These are phyloP conservation scores for Actinia tenebrosa DNA, from an alignment of 64 coral and sea anemone genomes.

Conservation along the genomic window DNA sequence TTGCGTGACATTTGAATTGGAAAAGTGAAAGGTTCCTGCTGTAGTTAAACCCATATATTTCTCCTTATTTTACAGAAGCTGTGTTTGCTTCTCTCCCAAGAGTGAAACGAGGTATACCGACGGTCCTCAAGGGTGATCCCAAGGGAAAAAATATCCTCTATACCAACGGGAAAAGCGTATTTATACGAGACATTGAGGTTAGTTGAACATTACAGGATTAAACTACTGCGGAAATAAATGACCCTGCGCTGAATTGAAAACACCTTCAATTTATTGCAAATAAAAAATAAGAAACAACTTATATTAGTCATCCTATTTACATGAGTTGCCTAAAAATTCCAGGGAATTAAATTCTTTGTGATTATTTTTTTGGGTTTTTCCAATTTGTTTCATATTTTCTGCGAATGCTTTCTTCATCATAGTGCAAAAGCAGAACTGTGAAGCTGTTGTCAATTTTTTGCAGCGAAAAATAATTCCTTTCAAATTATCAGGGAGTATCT, in stretches of 20 bases:
- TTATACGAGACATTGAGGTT: slow-evolving; percentile 92
- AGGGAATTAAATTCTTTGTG: neutral
- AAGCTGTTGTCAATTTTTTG: too few relatives aligned
- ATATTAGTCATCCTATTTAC: neutral
- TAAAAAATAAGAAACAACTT: neutral
- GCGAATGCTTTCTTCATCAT: too few relatives aligned
- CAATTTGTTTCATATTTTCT: neutral
- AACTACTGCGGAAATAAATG: neutral
- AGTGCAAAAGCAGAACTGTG: too few relatives aligned
- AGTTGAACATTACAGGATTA: neutral
- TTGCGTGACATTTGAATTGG: neutral
- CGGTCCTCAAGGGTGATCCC: slow-evolving; percentile 80
- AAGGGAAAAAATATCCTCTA: slow-evolving; percentile 94
- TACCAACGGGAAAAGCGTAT: slow-evolving; percentile 67
- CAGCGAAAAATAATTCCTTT: too few relatives aligned
- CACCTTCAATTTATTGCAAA: neutral
- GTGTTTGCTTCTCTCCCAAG: slow-evolving; percentile 74
- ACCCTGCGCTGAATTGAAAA: neutral
- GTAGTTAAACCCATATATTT: neutral
- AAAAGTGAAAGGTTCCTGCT: neutral
- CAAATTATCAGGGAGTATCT: too few relatives aligned
- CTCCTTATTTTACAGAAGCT: slow-evolving; percentile 45
- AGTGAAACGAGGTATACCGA: slow-evolving; percentile 55
- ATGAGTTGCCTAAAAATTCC: neutral
- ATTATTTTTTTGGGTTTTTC: too few relatives aligned